phyloP scores from a whole-genome alignment of 2,888 invertebrate species.

The Agrenia bidenticulata region DNA sequence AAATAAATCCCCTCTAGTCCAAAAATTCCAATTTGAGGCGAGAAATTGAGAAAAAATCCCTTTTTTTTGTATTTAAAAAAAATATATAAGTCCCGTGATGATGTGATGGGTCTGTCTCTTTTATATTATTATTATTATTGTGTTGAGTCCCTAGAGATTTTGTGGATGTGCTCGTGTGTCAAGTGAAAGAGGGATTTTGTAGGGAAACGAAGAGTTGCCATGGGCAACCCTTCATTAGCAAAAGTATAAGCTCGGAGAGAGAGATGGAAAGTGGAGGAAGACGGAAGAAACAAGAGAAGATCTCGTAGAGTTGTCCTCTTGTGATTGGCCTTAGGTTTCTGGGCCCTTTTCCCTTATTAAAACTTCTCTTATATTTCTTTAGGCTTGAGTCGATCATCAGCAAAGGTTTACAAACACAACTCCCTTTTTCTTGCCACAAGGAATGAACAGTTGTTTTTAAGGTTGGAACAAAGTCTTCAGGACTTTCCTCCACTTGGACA shows the following conservation, averaged over 20 bases:
- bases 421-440: no score
- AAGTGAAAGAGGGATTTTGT: conserved; percentile 19
- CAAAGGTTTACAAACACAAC: no score
- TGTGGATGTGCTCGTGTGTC: conserved; percentile 11
- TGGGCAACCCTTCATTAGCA: conserved; percentile 53
- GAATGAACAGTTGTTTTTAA: no score
- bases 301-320: background rate
- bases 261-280: conserved; percentile 7
- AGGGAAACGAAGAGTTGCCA: conserved; percentile 50
- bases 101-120: background rate
- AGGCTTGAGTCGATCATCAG: no score
- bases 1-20: background rate
- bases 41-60: background rate
- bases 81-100: background rate
- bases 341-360: no score
- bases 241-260: background rate
- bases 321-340: no score
- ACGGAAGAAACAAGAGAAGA: background rate
- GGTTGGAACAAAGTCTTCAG: no score
- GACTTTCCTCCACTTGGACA: no score
- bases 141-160: background rate
- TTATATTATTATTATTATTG: conserved; percentile 1
- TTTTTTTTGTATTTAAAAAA: background rate
- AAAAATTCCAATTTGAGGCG: conserved; percentile 2
- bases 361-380: no score